phyloP scores from a whole-genome alignment of 2,888 invertebrate genomes.

The Eupithecia subumbrata region DNA sequence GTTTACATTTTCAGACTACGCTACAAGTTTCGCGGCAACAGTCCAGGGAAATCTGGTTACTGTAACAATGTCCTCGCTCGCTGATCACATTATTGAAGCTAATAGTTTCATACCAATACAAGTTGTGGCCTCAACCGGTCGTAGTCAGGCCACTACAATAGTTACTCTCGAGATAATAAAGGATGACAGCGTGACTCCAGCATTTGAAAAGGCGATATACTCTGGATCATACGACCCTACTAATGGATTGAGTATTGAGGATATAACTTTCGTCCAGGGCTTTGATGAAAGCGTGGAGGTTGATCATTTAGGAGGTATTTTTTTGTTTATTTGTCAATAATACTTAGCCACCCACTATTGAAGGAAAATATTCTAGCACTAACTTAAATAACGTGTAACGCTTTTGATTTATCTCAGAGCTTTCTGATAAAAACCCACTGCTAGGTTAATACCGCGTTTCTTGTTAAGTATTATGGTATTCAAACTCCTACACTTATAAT shows the following conservation, averaged over 20 bases:
- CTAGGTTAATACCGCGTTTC: neutral
- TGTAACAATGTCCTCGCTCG: conserved; percentile 57
- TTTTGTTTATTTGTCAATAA: neutral
- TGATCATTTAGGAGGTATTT: conserved; percentile 63
- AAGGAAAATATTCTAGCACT: neutral
- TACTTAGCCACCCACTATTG: neutral
- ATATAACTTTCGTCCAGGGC: conserved; percentile 62
- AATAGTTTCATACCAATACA: conserved; percentile 61
- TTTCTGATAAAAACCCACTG: no score
- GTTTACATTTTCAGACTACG: conserved; percentile 54
- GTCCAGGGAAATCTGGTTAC: conserved; percentile 54
- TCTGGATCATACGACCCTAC: conserved; percentile 56
- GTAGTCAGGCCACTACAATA: conserved; percentile 54
- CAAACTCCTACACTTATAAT: neutral
- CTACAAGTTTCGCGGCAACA: conserved; percentile 52
- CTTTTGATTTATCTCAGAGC: neutral
- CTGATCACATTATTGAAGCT: conserved; percentile 52
- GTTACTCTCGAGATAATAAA: conserved; percentile 67
- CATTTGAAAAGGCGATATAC: conserved; percentile 62
- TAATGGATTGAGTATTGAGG: conserved; percentile 55
- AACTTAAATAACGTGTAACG: neutral
- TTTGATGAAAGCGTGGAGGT: conserved; percentile 62
- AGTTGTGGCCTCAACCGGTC: conserved; percentile 55
- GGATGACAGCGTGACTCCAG: conserved; percentile 64
- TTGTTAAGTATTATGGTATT: neutral